Evolutionary conservation across 2,113 vertebrate genomes (phyloP).

Genomic region (Lasiurus cinereus): DNA sequence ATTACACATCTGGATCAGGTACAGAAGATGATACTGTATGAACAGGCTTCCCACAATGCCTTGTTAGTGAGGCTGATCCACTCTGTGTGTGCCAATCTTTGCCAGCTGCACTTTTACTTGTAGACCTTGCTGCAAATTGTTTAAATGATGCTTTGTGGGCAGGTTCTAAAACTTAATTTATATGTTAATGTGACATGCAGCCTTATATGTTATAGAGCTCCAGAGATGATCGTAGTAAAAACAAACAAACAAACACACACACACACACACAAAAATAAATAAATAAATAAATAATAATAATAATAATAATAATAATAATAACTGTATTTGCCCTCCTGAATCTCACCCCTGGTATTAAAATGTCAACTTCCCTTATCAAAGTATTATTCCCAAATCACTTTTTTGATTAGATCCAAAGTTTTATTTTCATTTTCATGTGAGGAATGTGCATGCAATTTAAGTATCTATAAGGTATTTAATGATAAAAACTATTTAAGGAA

Average conservation of each 20-base stretch:
- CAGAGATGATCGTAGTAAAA: constrained; percentile 39
- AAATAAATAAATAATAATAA: constrained; percentile 15
- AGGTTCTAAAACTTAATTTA: constrained; percentile 64
- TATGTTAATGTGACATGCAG: constrained; percentile 75
- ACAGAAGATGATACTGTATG: constrained; percentile 36
- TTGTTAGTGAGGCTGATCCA: constrained; percentile 67
- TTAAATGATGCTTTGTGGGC: constrained; percentile 72
- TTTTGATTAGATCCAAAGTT: neutral
- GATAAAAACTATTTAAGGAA: constrained; percentile 44
- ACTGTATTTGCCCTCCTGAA: constrained; percentile 46
- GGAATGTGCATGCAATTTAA: constrained; percentile 41
- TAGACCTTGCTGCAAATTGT: constrained; percentile 68
- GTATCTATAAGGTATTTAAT: neutral
- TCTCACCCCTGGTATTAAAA: constrained; percentile 60
- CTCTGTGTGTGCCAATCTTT: constrained; percentile 28
- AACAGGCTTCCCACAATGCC: constrained; percentile 43
- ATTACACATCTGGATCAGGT: neutral
- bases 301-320: too few species aligned
- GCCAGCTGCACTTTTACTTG: constrained; percentile 67
- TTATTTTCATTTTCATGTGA: constrained; percentile 66
- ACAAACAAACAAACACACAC: constrained; percentile 56
- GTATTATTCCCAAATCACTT: constrained; percentile 60
- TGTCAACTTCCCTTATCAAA: neutral
- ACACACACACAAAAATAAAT: too few species aligned
- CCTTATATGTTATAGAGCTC: constrained; percentile 67